A percentile compares a stretch with the other conserved stretches of the same genome.
These are phyloP conservation scores for Macrostomum lignano DNA, from an alignment of 1,140 invertebrate species.

Conservation along the genomic window DNA sequence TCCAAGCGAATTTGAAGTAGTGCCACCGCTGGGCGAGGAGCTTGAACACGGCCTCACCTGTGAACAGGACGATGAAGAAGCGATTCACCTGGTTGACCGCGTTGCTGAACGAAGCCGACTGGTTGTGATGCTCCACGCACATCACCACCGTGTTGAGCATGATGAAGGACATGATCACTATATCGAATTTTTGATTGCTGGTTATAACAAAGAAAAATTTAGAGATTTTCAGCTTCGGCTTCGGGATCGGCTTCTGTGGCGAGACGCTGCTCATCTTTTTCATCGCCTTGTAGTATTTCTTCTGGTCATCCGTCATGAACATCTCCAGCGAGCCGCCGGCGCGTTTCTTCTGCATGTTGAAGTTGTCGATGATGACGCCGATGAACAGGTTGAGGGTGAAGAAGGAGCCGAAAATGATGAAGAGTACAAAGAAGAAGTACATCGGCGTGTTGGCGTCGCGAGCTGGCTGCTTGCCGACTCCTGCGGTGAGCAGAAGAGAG, in stretches of 20 bases:
- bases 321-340: slow-evolving; percentile 85
- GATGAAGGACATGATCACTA: slow-evolving; percentile 96
- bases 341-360: slow-evolving; percentile 96
- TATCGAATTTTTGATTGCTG: slow-evolving; percentile 92
- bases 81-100: slow-evolving; percentile 66
- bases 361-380: slow-evolving; percentile 91
- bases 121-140: slow-evolving; percentile 80
- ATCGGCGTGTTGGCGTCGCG: slow-evolving; percentile 76
- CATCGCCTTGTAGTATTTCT: slow-evolving; percentile 99
- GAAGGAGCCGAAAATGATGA: slow-evolving; percentile 85
- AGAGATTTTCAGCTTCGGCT: slow-evolving; percentile 48
- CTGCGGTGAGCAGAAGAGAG: too few species aligned
- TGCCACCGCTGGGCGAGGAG: slow-evolving; percentile 77
- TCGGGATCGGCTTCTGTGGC: slow-evolving; percentile 79
- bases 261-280: slow-evolving; percentile 96
- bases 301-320: slow-evolving; percentile 99
- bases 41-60: slow-evolving; percentile 80
- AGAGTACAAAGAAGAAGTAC: slow-evolving; percentile 91
- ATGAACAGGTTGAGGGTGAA: slow-evolving; percentile 90
- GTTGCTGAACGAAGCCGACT: slow-evolving; percentile 41
- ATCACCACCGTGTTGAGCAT: slow-evolving; percentile 92
- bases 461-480: slow-evolving; percentile 58
- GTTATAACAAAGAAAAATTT: slow-evolving; percentile 81
- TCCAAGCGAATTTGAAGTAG: slow-evolving; percentile 97
- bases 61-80: slow-evolving; percentile 93